phyloP scores from a whole-genome alignment of 2,113 vertebrate genomes.

The Seriola dumerili region DNA sequence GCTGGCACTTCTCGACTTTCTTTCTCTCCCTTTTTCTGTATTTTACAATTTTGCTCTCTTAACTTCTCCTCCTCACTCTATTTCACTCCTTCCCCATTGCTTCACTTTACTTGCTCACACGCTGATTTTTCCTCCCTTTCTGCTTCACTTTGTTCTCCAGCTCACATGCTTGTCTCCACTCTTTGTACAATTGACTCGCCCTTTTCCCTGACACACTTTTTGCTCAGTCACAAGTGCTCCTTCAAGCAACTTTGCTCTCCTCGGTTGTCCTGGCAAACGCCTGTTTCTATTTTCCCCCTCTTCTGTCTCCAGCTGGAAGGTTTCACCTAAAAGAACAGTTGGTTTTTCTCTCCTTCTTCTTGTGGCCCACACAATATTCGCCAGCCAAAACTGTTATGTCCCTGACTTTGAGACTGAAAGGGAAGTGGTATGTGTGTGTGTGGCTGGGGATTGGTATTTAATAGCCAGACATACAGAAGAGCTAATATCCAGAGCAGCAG shows the following conservation, averaged over 20 bases:
- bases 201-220: conserved; percentile 16
- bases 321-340: conserved; percentile 71
- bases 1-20: conserved; percentile 83
- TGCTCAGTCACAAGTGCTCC: conserved; percentile 49
- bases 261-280: conserved; percentile 56
- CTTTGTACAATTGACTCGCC: not conserved
- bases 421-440: conserved; percentile 73
- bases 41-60: conserved; percentile 77
- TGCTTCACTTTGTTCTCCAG: conserved; percentile 42
- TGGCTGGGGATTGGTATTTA: conserved; percentile 73
- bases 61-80: conserved; percentile 28
- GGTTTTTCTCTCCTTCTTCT: conserved; percentile 69
- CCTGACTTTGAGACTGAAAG: conserved; percentile 72
- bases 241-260: conserved; percentile 36
- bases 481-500: conserved; percentile 81
- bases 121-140: conserved; percentile 13
- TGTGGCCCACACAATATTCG: conserved; percentile 69
- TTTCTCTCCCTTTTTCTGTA: conserved; percentile 47
- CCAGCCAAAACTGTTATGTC: conserved; percentile 80
- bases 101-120: conserved; percentile 16
- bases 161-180: conserved; percentile 18
- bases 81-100: conserved; percentile 15
- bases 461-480: conserved; percentile 74
- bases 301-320: conserved; percentile 74
- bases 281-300: conserved; percentile 26